These are phyloP conservation scores for Grantiella picta DNA, from an alignment of 2,113 vertebrate species.

Conservation along the genomic window DNA sequence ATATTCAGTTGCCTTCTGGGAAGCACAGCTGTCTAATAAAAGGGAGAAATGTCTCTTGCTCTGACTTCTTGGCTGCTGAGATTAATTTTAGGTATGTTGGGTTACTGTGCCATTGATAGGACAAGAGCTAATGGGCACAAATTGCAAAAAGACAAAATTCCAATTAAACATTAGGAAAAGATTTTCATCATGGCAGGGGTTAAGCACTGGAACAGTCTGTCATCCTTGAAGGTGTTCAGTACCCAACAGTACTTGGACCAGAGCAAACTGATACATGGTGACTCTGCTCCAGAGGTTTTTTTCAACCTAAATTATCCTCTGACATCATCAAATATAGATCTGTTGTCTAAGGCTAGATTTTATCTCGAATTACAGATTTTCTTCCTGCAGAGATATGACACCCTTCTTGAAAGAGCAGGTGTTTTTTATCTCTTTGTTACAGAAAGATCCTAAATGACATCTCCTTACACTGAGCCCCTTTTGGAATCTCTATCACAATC, in stretches of 20 bases:
- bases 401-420: not conserved
- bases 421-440: not conserved
- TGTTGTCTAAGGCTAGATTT: not conserved
- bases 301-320: not conserved
- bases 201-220: not conserved
- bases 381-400: not conserved
- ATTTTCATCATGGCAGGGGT: not conserved
- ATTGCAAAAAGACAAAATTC: not conserved
- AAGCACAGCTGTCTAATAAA: not conserved
- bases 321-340: not conserved
- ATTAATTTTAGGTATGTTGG: not conserved
- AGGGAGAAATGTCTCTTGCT: not conserved
- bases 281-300: not conserved
- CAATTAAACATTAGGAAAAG: not conserved
- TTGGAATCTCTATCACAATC: not conserved
- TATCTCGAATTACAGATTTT: not conserved
- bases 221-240: not conserved
- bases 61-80: not conserved
- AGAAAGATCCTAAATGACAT: not conserved
- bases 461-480: not conserved
- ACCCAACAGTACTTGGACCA: not conserved
- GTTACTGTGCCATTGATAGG: not conserved
- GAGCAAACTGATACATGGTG: not conserved
- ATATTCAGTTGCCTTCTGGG: not conserved
- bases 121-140: not conserved